Base-by-base conservation (phyloP, 2,888 invertebrate species). In the Zhuqinia jingwanae region DNA sequence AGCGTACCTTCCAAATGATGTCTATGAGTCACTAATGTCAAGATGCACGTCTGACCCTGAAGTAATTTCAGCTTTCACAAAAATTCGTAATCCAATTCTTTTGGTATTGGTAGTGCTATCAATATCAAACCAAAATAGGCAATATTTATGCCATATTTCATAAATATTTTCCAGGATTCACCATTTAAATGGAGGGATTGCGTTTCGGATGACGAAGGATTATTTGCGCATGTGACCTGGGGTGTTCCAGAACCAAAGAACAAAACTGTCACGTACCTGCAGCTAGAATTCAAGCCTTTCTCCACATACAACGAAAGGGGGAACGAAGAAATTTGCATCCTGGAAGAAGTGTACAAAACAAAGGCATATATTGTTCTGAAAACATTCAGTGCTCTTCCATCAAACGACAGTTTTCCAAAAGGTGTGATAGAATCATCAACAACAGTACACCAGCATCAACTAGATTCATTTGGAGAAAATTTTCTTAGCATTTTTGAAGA, bases 401-500 rank as follows among this genome's bases (percentile, higher is more conserved):
- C 84, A 0, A 85, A 78, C 11, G 47, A 70, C 22, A 47, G 30
- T 27, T 56, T 81, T 47, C 81, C 82, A 5, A 11, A 50, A 15
- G 68, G 56, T 6, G 22, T 20, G 22, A 42, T 53, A 3, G 83
- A 76, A 10, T 68, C 77, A 15, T 76, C 77, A 47, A 42, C 22
- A 22, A 8, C 1, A 2, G 70, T 63, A 2, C 56, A 77, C 30
- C 70, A 85, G 20, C 68, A 85, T 70, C 84, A 85, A 36, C 22
- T 85, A 10, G 84, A 78, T 20, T 11, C 36, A 2, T 85, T 70
- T 85, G 84, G 84, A 20, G 78, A 85, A 30, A 22, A 78, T 42
- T 85, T 85, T 47, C 53, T 85, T 0, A 70, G 58, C 70, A 78
- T 85, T 17, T 85, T 85, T 78, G 78, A 30, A 22, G 84, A 85